Evolutionary conservation across 2,113 vertebrate species (phyloP).

Genomic region (Zingel zingel): DNA sequence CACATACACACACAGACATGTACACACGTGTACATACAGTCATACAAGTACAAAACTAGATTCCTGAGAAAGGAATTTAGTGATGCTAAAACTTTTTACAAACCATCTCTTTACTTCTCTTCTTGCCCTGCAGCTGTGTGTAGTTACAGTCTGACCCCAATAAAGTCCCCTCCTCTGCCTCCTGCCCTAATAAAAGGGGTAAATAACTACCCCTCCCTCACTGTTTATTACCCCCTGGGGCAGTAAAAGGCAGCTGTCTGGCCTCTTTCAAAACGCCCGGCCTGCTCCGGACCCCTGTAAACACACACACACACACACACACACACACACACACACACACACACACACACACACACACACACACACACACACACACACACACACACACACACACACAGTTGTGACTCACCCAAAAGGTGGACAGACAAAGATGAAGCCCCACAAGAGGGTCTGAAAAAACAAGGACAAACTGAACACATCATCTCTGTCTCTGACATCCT

Average conservation of each 20-base stretch:
- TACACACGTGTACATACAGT: constrained; percentile 10
- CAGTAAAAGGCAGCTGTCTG: constrained; percentile 88
- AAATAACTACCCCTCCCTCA: constrained; percentile 83
- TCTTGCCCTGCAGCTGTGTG: constrained; percentile 83
- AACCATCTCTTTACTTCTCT: constrained; percentile 56
- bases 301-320: constrained; percentile 40
- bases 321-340: constrained; percentile 67
- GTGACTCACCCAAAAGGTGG: constrained; percentile 40
- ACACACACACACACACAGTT: constrained; percentile 63
- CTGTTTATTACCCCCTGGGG: constrained; percentile 85
- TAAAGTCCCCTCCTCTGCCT: constrained; percentile 81
- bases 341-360: constrained; percentile 70
- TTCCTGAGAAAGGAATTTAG: constrained; percentile 67
- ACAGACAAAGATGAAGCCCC: constrained; percentile 6
- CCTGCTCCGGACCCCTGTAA: constrained; percentile 62
- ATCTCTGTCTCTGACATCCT: constrained; percentile 10
- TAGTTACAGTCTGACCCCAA: constrained; percentile 86
- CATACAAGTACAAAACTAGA: constrained; percentile 40
- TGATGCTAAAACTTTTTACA: constrained; percentile 47
- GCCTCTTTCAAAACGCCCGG: constrained; percentile 67
- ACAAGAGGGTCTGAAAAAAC: not conserved
- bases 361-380: constrained; percentile 66
- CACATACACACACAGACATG: constrained; percentile 10
- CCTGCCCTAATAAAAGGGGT: constrained; percentile 82
- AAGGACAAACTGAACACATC: not conserved